Base-by-base conservation (phyloP, 2,113 vertebrate species). In the Xiphophorus hellerii region DNA sequence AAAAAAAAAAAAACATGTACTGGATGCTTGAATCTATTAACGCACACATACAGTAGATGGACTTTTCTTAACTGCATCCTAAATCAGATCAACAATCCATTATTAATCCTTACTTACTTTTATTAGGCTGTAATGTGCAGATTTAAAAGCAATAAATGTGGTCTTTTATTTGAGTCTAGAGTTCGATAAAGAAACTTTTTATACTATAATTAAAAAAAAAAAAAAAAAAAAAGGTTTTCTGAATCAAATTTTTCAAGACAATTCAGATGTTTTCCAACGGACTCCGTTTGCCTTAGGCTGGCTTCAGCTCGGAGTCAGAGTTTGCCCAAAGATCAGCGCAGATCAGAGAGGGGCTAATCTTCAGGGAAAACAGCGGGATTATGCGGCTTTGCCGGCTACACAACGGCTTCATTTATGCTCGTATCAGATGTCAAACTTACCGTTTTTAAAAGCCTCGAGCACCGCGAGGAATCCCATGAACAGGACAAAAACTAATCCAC, bases 401-500 rank as follows among this genome's bases (percentile, higher is more conserved):
- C 30, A 84, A 67, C 71, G n/a, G 71, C 77, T 80, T 69, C 83
- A 78, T 87, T 82, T 80, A 75, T 74, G 75, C 1, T 77, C 1
- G 76, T 75, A 88, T 86, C 80, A 81, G 35, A 81, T 84, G 77
- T 84, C 90, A 88, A 90, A 89, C 94, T 94, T 79, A 95, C 95
- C 95, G 86, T 93, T 94, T 93, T 92, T 94, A 33, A 86, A 83
- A 85, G 95, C 93, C 82, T 84, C 89, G 76, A 76, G 92, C 87
- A 90, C 85, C 87, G 90, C 89, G 89, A 94, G 78, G 88, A 94
- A 93, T 91, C 93, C 93, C 85, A 90, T 92, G 72, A 94, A 94
- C 83, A 95, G 90, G 93, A 93, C 69, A 76, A 92, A 78, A 71
- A 88, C 94, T 94, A 95, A 95, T 95, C 95, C 95, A 95, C 93